Percentiles rank a stretch among this genome's conserved stretches.
These are phyloP conservation scores for Hypomecis atomaria DNA, from an alignment of 2,888 invertebrate species.

Conservation along the genomic window DNA sequence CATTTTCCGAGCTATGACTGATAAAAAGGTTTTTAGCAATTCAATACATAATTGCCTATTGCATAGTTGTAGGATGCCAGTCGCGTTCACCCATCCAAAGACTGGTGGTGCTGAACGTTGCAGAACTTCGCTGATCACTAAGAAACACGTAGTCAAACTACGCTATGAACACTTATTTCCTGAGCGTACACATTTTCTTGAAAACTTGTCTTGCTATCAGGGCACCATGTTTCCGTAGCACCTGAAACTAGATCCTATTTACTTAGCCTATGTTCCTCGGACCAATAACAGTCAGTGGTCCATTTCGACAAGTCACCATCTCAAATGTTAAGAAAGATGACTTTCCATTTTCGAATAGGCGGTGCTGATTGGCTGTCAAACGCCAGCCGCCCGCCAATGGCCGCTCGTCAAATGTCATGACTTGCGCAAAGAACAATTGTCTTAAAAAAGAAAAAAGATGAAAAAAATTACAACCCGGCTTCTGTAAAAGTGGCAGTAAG, in stretches of 20 bases:
- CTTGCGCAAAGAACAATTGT: conserved; percentile 73
- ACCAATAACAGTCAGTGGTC: conserved; percentile 47
- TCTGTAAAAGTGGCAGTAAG: conserved; percentile 78
- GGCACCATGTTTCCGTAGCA: too few species aligned
- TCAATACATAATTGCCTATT: too few species aligned
- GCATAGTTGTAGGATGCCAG: too few species aligned
- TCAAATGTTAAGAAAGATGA: conserved; percentile 80
- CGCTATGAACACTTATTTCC: too few species aligned
- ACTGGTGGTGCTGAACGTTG: too few species aligned
- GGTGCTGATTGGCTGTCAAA: conserved; percentile 82
- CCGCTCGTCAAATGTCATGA: conserved; percentile 81
- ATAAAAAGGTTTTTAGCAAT: too few species aligned
- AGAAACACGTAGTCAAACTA: too few species aligned
- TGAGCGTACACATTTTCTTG: too few species aligned
- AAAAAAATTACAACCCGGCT: conserved; percentile 68
- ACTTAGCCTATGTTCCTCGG: conserved; percentile 46
- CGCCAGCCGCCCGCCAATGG: conserved; percentile 75
- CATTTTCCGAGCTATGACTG: too few species aligned
- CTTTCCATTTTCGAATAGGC: conserved; percentile 76
- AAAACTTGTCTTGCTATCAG: too few species aligned
- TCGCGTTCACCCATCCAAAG: too few species aligned
- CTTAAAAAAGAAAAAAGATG: conserved; percentile 52
- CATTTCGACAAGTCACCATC: conserved; percentile 62
- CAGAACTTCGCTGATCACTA: too few species aligned
- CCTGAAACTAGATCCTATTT: conserved; percentile 27